Percentiles rank a stretch among this genome's conserved stretches.
These are phyloP conservation scores for Diploptera punctata DNA, from an alignment of 2,888 invertebrate genomes.

Conservation along the genomic window DNA sequence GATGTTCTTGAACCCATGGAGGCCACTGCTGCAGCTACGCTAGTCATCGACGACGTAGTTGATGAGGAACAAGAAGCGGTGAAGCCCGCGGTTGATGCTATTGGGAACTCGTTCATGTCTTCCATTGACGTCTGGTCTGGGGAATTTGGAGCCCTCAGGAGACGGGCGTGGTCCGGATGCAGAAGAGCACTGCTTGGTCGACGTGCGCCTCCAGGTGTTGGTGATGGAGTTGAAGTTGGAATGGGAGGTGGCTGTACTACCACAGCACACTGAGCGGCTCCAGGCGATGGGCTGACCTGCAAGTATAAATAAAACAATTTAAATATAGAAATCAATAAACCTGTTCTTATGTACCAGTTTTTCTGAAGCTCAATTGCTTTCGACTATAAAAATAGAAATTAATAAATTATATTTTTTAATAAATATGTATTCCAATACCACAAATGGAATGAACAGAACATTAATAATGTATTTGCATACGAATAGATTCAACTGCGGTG, in stretches of 20 bases:
- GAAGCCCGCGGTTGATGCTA: slow-evolving; percentile 9
- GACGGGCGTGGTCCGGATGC: slow-evolving; percentile 69
- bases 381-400: too few relatives aligned
- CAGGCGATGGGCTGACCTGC: slow-evolving; percentile 58
- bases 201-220: slow-evolving; percentile 53
- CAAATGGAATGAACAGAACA: too few relatives aligned
- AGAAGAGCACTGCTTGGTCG: slow-evolving; percentile 54
- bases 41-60: slow-evolving; percentile 65
- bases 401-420: too few relatives aligned
- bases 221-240: slow-evolving; percentile 50
- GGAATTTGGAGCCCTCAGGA: slow-evolving; percentile 53
- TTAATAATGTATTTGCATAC: too few relatives aligned
- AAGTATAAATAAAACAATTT: slow-evolving; percentile 39
- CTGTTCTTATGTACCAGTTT: too few relatives aligned
- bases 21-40: slow-evolving; percentile 55
- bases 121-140: slow-evolving; percentile 36
- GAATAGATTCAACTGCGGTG: too few relatives aligned
- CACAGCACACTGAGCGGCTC: slow-evolving; percentile 38
- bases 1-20: slow-evolving; percentile 52
- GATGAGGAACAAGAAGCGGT: slow-evolving; percentile 52
- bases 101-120: slow-evolving; percentile 33
- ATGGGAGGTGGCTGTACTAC: slow-evolving; percentile 35
- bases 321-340: background rate
- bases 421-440: too few relatives aligned
- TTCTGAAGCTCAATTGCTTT: too few relatives aligned